phyloP scores from a whole-genome alignment of 2,113 vertebrate species.

The Lepus timidus region DNA sequence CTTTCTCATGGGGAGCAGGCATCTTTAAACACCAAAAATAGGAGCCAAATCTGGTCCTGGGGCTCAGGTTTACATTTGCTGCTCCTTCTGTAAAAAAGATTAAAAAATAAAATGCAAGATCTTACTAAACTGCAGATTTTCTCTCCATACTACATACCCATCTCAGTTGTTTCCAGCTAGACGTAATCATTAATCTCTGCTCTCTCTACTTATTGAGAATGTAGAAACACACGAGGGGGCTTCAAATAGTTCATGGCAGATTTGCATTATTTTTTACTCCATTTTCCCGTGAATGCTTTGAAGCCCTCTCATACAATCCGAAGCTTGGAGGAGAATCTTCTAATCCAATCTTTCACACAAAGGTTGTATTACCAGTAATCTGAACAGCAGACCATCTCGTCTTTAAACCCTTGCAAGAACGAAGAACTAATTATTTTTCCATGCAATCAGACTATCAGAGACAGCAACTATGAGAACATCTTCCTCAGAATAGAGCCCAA shows the following conservation, averaged over 20 bases:
- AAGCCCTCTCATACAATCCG: no score
- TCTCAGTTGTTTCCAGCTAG: not conserved
- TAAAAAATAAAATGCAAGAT: not conserved
- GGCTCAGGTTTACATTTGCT: not conserved
- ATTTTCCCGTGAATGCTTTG: no score
- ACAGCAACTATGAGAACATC: not conserved
- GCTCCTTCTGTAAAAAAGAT: constrained; percentile 23
- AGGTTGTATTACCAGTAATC: not conserved
- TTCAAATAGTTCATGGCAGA: no score
- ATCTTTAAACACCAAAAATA: constrained; percentile 11
- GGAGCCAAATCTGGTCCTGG: not conserved
- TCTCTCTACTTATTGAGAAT: not conserved
- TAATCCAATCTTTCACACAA: not conserved
- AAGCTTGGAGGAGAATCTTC: not conserved
- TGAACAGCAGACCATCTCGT: not conserved
- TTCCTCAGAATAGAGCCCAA: not conserved
- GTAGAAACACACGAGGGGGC: no score
- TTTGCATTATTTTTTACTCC: no score
- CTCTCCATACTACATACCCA: not conserved
- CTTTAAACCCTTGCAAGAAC: not conserved
- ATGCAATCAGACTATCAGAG: not conserved
- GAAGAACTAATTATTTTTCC: not conserved
- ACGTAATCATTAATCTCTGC: not conserved
- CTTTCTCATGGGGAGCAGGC: not conserved
- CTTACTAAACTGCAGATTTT: not conserved